phyloP scores from a whole-genome alignment of 1,140 invertebrate genomes.

The Drosophila albomicans region DNA sequence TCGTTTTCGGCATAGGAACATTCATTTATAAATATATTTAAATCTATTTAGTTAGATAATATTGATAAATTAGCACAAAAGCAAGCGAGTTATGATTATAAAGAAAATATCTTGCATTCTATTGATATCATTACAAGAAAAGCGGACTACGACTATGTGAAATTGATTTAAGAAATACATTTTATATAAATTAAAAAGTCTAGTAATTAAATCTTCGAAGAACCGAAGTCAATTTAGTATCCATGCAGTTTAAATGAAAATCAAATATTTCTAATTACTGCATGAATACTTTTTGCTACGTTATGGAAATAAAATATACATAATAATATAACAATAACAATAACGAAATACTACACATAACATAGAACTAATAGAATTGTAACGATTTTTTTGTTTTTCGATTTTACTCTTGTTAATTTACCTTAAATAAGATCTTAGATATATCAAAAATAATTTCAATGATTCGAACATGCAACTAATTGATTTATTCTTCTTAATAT shows the following conservation, averaged over 20 bases:
- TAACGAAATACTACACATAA: constrained; percentile 10
- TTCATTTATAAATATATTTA: background rate
- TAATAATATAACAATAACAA: background rate
- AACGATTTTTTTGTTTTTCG: background rate
- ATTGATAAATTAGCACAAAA: too few relatives aligned
- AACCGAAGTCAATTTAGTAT: background rate
- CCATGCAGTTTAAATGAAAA: constrained; percentile 8
- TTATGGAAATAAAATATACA: background rate
- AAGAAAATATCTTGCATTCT: too few relatives aligned
- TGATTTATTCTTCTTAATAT: too few relatives aligned
- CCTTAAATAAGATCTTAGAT: background rate
- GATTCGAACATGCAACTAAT: too few relatives aligned
- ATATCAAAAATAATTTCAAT: too few relatives aligned
- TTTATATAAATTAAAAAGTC: background rate
- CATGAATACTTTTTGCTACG: background rate
- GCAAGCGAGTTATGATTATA: too few relatives aligned
- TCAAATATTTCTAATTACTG: background rate
- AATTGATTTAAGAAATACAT: background rate
- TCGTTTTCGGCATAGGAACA: background rate
- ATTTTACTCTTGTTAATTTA: constrained; percentile 5
- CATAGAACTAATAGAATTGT: constrained; percentile 4
- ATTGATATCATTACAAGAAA: background rate
- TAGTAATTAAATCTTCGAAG: background rate
- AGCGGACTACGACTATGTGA: background rate
- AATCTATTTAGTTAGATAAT: too few relatives aligned